These are phyloP conservation scores for Ia io DNA, from an alignment of 2,113 vertebrate species.

Conservation along the genomic window DNA sequence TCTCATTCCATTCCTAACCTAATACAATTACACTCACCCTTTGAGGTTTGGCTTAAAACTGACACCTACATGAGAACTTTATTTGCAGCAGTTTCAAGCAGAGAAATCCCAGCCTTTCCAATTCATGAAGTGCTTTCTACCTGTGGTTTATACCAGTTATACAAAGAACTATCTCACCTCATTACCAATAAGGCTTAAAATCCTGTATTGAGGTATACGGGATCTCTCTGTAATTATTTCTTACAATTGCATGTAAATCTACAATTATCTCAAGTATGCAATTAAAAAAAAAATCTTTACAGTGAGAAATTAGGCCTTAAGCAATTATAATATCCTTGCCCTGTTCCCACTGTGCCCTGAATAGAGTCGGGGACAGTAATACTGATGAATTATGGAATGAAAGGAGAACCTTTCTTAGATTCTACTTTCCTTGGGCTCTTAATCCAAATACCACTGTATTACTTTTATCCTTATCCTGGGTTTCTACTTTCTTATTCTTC, in stretches of 20 bases:
- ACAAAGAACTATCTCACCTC: neutral
- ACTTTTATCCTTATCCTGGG: neutral
- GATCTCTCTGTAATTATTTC: constrained; percentile 8
- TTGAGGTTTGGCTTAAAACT: neutral
- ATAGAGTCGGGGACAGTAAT: neutral
- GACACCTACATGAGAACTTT: neutral
- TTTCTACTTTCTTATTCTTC: neutral
- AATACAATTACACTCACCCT: neutral
- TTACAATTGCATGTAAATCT: neutral
- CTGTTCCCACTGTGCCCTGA: neutral
- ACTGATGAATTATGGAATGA: neutral
- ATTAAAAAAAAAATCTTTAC: neutral
- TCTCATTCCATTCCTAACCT: neutral
- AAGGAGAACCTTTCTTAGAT: neutral
- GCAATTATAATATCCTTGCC: neutral
- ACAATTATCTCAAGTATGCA: neutral
- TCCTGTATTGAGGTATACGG: neutral
- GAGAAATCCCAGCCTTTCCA: neutral
- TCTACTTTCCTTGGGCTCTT: neutral
- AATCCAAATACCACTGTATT: neutral
- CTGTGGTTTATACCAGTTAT: neutral
- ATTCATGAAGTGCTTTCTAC: neutral
- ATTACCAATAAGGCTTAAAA: constrained; percentile 26
- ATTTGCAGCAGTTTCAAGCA: neutral
- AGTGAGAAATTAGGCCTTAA: constrained; percentile 21